Base-by-base conservation (phyloP, 2,888 invertebrate species). In the Selenia dentaria region DNA sequence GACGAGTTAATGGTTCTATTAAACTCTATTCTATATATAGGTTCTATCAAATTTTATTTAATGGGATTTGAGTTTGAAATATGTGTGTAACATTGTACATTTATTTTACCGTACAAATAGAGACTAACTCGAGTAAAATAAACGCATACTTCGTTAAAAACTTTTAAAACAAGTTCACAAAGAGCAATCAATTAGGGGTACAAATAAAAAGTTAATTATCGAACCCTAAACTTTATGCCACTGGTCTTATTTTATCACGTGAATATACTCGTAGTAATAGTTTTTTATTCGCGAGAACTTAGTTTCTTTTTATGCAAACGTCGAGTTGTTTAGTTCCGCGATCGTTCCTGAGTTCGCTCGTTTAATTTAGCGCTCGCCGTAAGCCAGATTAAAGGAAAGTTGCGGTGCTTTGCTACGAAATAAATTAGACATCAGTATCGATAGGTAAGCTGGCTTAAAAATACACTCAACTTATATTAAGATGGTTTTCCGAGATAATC, bases 371-470 rank as follows among this genome's bases (percentile, higher is more conserved):
- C 9, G 31, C 33, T 12, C 33, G 11, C 13, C n/a, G 39, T 16
- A 32, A 28, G 35, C 24, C 25, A 18, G 16, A 44, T 39, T 27
- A 24, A 35, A 34, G 11, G 9, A 26, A 32, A 24, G 18, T n/a
- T 9, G 14, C 25, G 24, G 12, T 5, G 29, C 22, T 8, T 5
- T 10, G n/a, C 27, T 4, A 10, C 18, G 3, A 24, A 27, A 18
- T 26, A 26, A 40, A 40, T 40, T 34, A 18, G 2, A n/a, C n/a
- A n/a, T n/a, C n/a, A n/a, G 28, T 22, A 34, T 28, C 41, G 41
- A 41, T n/a, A 13, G 22, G 11, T 22, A 13, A 5, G 13, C 20
- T 8, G 12, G 6, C 33, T 31, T 11, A 11, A 16, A 25, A 25
- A 13, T 35, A 14, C 14, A 2, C 3, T 13, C 8, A 37, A 31